Percentiles rank a stretch among this genome's conserved stretches.
Conservation (phyloP, 2,797 vertebrate genomes). For the Tragopan temminckii region DNA sequence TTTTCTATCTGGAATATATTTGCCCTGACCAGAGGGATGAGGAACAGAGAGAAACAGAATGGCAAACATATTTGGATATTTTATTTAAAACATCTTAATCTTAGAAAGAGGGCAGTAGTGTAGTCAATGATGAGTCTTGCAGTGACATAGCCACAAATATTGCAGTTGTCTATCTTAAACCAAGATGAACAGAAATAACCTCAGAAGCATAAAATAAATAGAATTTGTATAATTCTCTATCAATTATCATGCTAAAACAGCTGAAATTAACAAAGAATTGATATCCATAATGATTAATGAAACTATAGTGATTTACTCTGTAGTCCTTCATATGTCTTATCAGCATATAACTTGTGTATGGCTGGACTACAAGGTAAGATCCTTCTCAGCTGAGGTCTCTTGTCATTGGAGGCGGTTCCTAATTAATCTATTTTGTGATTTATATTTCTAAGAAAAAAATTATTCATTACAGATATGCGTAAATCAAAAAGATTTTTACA, state of each 20-base stretch:
- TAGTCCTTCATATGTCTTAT: constrained; percentile 43
- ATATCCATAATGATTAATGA: constrained; percentile 51
- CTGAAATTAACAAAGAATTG: constrained; percentile 54
- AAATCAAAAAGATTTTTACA: background rate
- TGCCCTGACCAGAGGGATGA: background rate
- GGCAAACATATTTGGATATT: background rate
- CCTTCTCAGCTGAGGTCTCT: background rate
- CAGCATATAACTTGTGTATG: background rate
- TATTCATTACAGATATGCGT: background rate
- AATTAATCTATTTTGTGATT: background rate
- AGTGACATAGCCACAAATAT: background rate
- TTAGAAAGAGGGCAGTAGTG: background rate
- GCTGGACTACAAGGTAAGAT: constrained; percentile 45
- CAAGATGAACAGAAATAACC: constrained; percentile 37
- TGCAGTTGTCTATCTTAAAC: background rate
- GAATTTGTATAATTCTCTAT: constrained; percentile 44
- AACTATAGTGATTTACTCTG: constrained; percentile 44
- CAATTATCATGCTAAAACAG: constrained; percentile 21
- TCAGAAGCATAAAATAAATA: constrained; percentile 57
- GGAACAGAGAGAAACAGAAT: background rate
- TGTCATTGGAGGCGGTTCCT: background rate
- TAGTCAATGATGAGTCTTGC: background rate
- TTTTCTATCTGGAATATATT: background rate
- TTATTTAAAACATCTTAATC: background rate
- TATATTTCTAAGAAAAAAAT: background rate